Evolutionary conservation across 2,113 vertebrate species (phyloP).

Genomic region (Suricata suricatta): DNA sequence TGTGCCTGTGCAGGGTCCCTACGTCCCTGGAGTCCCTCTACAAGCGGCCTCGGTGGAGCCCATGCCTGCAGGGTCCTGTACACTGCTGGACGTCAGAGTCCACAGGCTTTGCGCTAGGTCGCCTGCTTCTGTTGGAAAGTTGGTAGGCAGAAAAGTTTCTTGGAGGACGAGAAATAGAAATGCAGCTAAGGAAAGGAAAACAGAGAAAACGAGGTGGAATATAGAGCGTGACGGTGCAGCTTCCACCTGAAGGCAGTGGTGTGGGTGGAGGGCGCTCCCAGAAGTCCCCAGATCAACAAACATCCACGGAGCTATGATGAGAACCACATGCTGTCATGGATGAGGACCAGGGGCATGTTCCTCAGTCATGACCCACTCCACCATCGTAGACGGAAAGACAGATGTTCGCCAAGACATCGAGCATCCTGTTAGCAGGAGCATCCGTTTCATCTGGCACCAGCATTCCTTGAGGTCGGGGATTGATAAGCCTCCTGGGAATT

Average conservation of each 20-base stretch:
- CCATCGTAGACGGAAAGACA: fast-evolving
- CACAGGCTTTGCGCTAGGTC: not conserved
- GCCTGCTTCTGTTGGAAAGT: fast-evolving
- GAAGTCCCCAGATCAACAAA: not conserved
- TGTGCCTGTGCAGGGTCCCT: fast-evolving
- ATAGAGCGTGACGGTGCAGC: fast-evolving
- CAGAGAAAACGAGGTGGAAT: not conserved
- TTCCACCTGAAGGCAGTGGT: fast-evolving
- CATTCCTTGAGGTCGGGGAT: fast-evolving
- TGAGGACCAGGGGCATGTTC: fast-evolving
- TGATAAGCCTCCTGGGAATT: not conserved
- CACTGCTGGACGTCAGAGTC: fast-evolving
- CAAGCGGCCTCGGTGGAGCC: fast-evolving
- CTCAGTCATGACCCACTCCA: fast-evolving
- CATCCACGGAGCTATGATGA: fast-evolving
- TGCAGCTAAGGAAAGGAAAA: not conserved
- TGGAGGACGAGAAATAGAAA: no score
- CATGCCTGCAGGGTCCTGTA: fast-evolving
- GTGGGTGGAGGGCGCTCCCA: no score
- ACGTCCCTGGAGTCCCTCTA: fast-evolving
- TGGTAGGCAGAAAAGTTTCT: not conserved
- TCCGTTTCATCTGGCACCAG: fast-evolving
- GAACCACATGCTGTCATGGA: not conserved
- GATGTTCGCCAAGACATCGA: fast-evolving
- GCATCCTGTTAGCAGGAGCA: fast-evolving